Evolutionary conservation across 2,888 invertebrate genomes (phyloP), one percentile per base, ranked within the genome.

Genomic region (Gryllus longicercus): DNA sequence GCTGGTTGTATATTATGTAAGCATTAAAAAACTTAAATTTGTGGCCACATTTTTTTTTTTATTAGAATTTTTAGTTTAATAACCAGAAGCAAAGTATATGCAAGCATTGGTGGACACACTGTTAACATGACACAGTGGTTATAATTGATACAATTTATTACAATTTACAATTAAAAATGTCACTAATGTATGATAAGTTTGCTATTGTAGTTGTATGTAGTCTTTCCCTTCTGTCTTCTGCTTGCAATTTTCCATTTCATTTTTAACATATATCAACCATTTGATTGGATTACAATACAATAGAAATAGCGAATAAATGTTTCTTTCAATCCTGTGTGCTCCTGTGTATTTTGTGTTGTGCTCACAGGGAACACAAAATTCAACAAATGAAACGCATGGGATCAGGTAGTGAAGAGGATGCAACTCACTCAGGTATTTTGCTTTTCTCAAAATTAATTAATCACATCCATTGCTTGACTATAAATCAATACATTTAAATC

Each of bases 361-460:
- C 79, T 76, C 83, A 83, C 82, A 95, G 96, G 88, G 96, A 96
- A 84, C 95, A 95, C 87, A 95, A 95, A 86, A 88, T 91, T 87
- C 90, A 90, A 85, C 93, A 93, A 88, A 91, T 94, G 89, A 94
- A 94, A 88, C 90, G 95, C 84, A 89, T 90, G 49, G 91, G 92
- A 84, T 93, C 92, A 83, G 93, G 93, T 77, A 92, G 92, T 83
- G 94, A 94, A 86, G 94, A 94, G 83, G 94, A 94, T 84, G 92
- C 92, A 51, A 91, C 90, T 18, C 93, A 93, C 88, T 93, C 93
- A 87, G 94, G 94, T 93, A 88, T 87, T 80, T 18, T 74, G 11
- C 12, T 11, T 74, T 38, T 38, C 38, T 8, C 38, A 38, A 38
- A 38, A 5, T 38, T 38, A 38, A 38, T 38, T 38, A 38, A 5